Evolutionary conservation across 2,113 vertebrate genomes (phyloP).

Genomic region (Echinops telfairi): DNA sequence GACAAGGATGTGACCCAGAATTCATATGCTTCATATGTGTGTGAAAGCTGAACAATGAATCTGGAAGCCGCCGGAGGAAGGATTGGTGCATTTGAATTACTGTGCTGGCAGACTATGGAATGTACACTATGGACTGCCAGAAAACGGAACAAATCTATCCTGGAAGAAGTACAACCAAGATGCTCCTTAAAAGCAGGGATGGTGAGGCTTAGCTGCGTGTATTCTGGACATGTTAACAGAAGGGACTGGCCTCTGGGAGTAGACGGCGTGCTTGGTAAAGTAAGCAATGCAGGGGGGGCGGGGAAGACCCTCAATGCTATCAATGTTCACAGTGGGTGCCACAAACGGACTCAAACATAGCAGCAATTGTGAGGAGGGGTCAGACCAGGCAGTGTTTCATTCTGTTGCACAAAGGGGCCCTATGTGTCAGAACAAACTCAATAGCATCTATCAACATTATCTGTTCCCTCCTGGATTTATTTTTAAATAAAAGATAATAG

Average conservation of each 20-base stretch:
- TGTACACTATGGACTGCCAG: too few species aligned
- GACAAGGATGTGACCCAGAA: neutral
- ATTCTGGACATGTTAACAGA: neutral
- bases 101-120: neutral
- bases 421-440: neutral
- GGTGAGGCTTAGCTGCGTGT: neutral
- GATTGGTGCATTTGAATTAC: neutral
- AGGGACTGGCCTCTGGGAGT: neutral
- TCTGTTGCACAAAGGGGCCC: neutral
- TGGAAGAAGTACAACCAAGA: neutral
- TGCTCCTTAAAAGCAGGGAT: neutral
- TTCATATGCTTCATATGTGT: neutral
- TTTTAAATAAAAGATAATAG: slow-evolving; percentile 37
- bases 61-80: neutral
- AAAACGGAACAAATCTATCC: neutral
- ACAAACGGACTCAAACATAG: neutral
- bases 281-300: too few species aligned
- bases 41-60: neutral
- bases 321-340: neutral
- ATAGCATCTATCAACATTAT: neutral
- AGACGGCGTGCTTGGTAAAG: neutral
- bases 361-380: neutral
- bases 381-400: neutral
- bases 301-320: neutral
- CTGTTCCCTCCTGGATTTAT: slow-evolving; percentile 5